Conservation (phyloP, 2,888 invertebrate species). For the Tiphia femorata region DNA sequence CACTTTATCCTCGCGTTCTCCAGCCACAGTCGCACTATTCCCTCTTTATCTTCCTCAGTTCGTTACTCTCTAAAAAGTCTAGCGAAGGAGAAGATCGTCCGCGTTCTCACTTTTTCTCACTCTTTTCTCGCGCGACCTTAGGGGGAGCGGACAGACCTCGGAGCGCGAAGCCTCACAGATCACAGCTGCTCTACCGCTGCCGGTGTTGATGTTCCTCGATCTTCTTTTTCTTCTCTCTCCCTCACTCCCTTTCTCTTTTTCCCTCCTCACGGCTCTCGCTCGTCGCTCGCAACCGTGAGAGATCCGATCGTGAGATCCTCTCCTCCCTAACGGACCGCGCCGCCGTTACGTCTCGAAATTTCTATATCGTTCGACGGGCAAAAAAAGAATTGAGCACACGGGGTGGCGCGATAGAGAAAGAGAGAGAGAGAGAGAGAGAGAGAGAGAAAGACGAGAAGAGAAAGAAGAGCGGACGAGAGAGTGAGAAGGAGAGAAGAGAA, state of each 20-base stretch:
- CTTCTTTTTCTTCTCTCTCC: neutral
- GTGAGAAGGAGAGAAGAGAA: neutral
- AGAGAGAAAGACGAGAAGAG: neutral
- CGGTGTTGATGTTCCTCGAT: neutral
- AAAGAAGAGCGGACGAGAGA: neutral
- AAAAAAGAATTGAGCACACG: slow-evolving; percentile 7
- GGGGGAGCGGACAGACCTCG: too few species aligned
- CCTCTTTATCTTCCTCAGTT: neutral
- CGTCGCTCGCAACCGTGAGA: too few species aligned
- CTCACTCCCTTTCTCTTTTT: neutral
- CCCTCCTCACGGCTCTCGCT: neutral
- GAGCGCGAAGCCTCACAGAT: too few species aligned
- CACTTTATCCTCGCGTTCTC: too few species aligned
- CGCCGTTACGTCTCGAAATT: slow-evolving; percentile 5
- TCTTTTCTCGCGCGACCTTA: neutral
- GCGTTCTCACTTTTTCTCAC: neutral
- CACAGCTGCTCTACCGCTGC: neutral
- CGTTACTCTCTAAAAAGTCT: slow-evolving; percentile 1
- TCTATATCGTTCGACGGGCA: neutral
- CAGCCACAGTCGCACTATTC: neutral
- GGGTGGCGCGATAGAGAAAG: slow-evolving; percentile 6
- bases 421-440: neutral
- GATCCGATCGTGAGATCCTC: too few species aligned
- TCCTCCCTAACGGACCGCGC: too few species aligned
- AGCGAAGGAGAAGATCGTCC: neutral